Evolutionary conservation across 2,113 vertebrate species (phyloP), one percentile per base, ranked within the genome.

Genomic region (Odocoileus virginianus): DNA sequence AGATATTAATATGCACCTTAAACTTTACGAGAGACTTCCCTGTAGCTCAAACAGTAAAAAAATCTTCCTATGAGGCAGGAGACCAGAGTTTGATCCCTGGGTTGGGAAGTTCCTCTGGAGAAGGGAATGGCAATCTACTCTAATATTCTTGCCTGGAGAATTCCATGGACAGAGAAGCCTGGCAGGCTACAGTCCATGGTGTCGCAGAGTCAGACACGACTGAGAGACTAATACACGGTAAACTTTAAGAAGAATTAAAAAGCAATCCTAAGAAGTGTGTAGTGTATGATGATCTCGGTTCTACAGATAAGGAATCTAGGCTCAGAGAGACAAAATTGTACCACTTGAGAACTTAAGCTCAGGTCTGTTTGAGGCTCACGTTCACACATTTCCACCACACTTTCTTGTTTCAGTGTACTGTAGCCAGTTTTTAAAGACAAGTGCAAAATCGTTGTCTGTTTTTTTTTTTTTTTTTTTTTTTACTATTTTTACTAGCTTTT

Each of bases 371-470:
- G 90, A 95, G 74, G 86, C 82, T 95, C 93, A 64, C 54, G 2
- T 76, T 97, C 95, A 94, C 94, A 96, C 91, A 64, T 96, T 91
- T 71, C 82, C 14, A 93, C 87, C 94, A 95, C 89, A 76, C 82
- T 81, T 94, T 17, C 61, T 47, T 94, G 91, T 91, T 91, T 79
- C 17, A 16, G 88, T 54, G 54, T n/a, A 25, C 94, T 93, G 91
- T 28, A 96, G 96, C 95, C 78, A 91, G 93, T 64, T 97, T 97
- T 93, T 87, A 93, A 97, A 97, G 90, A 93, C 57, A 96, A 97
- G 89, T 95, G 88, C 86, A 97, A 97, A 97, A 84, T 55, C 19
- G 36, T 95, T 90, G 89, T 82, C 93, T 60, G 12, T 87, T 14
- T 13, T 74, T 74, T 81, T 54, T 89, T n/a, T 84, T 89, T n/a